A percentile compares a stretch with the other conserved stretches of the same genome.
phyloP scores from a whole-genome alignment of 1,140 invertebrate species.

The Ceratosolen solmsi region DNA sequence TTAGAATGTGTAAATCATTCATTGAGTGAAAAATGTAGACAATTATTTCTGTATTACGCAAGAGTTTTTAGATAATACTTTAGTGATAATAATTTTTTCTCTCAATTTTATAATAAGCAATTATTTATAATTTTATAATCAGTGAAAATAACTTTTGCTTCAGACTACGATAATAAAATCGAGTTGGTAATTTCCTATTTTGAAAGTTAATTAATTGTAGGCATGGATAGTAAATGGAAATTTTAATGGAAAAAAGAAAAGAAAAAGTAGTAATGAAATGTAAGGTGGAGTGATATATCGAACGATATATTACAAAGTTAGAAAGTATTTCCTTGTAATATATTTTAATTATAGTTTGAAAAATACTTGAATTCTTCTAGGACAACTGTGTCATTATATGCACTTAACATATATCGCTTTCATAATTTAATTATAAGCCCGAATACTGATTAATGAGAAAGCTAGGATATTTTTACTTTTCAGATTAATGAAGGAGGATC shows the following conservation, averaged over 20 bases:
- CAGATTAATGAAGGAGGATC: too few species aligned
- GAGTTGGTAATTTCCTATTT: background rate
- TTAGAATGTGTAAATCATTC: background rate
- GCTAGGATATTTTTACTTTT: too few species aligned
- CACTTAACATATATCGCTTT: too few species aligned
- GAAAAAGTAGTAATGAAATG: background rate
- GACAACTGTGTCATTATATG: background rate
- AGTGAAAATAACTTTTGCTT: constrained; percentile 24
- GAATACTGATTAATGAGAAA: too few species aligned
- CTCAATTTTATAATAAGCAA: background rate
- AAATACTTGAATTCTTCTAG: background rate
- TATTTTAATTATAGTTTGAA: background rate
- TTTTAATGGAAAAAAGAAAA: background rate
- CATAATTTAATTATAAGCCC: too few species aligned
- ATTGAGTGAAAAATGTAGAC: background rate
- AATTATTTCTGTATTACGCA: background rate
- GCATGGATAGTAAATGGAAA: background rate
- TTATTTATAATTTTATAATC: background rate
- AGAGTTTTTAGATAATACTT: background rate
- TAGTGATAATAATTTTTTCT: constrained; percentile 1
- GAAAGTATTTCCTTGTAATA: constrained; percentile 30
- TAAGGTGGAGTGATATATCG: background rate
- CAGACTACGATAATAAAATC: background rate
- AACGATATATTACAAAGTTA: constrained; percentile 1
- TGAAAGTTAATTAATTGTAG: constrained; percentile 15